Percentiles rank a stretch among this genome's conserved stretches.
Conservation (phyloP, 1,140 invertebrate species). For the Protaetia brevitarsis region DNA sequence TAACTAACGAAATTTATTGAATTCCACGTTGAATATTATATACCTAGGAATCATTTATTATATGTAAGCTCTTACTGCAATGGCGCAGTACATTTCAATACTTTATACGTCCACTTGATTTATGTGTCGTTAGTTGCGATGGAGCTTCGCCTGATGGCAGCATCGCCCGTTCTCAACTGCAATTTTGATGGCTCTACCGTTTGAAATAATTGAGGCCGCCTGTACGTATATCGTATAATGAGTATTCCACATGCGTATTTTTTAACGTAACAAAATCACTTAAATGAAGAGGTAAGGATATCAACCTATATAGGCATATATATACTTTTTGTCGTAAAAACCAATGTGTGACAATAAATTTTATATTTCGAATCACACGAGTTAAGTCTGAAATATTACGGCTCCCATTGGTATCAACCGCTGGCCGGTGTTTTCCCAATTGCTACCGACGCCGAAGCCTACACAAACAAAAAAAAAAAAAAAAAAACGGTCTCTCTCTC, state of each 20-base stretch:
- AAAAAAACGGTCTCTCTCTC: too few relatives aligned
- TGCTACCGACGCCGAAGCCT: neutral
- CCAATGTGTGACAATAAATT: too few relatives aligned
- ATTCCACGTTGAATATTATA: neutral
- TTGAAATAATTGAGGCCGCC: conserved; percentile 9
- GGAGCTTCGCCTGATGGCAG: conserved; percentile 8
- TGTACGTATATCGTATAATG: too few relatives aligned
- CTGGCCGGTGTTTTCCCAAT: neutral
- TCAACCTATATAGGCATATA: too few relatives aligned
- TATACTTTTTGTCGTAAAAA: too few relatives aligned
- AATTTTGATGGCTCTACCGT: neutral
- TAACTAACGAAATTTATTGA: conserved; percentile 1
- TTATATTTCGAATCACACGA: too few relatives aligned
- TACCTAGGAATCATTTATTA: conserved; percentile 11
- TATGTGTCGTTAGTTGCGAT: conserved; percentile 8
- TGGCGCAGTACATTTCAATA: conserved; percentile 23
- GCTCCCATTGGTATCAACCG: too few relatives aligned
- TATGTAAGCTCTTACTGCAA: conserved; percentile 21
- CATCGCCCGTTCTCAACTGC: neutral
- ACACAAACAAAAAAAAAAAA: too few relatives aligned
- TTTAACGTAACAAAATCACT: too few relatives aligned
- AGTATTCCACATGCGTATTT: too few relatives aligned
- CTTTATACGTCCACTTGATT: conserved; percentile 1
- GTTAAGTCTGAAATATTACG: too few relatives aligned
- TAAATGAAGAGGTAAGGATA: too few relatives aligned